phyloP scores from a whole-genome alignment of 2,113 vertebrate species.

The Vidua chalybeata region DNA sequence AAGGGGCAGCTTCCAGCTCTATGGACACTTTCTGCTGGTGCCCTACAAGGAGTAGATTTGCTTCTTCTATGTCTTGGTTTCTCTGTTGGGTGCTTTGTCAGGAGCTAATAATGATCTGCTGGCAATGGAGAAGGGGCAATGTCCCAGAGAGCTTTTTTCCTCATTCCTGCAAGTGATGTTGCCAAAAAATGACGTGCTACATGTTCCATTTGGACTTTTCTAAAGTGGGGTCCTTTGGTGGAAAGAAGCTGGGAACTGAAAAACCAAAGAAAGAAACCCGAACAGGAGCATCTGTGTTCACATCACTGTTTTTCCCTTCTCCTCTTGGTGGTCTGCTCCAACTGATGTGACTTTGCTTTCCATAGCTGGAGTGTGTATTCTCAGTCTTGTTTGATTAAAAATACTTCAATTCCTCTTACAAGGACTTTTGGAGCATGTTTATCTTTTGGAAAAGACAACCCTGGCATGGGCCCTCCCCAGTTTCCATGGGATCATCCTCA shows the following conservation, averaged over 20 bases:
- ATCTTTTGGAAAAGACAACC: neutral
- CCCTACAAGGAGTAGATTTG: neutral
- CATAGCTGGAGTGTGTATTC: neutral
- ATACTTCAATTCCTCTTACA: neutral
- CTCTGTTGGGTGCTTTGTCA: neutral
- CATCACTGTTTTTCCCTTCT: neutral
- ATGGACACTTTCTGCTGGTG: neutral
- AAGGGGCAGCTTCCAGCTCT: neutral
- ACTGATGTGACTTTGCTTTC: neutral
- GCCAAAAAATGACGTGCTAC: neutral
- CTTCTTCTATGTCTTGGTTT: neutral
- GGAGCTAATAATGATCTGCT: neutral
- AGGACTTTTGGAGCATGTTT: neutral
- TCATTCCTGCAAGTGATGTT: neutral
- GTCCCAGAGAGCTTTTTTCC: neutral
- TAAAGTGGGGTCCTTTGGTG: neutral
- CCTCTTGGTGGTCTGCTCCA: neutral
- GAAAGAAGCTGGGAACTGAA: neutral
- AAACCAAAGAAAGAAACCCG: conserved; percentile 17
- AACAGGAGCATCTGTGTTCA: neutral
- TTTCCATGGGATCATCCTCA: neutral
- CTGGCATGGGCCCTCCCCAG: neutral
- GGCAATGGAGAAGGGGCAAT: neutral
- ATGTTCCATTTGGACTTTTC: neutral
- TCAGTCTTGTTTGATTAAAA: conserved; percentile 46